phyloP scores from a whole-genome alignment of 1,140 invertebrate species.

The Hypsibius dujardini region DNA sequence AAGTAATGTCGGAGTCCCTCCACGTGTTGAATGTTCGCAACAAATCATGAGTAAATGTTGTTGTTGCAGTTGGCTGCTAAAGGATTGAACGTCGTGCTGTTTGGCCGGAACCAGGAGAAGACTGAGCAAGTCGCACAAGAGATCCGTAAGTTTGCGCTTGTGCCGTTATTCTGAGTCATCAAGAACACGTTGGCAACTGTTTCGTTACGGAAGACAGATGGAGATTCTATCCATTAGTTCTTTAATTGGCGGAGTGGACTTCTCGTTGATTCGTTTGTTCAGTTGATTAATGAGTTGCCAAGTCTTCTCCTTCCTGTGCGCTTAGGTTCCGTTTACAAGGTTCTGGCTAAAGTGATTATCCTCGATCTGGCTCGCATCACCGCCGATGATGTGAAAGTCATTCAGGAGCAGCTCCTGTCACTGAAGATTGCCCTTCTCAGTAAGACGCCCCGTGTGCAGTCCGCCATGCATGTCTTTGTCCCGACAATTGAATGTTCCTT shows the following conservation, averaged over 20 bases:
- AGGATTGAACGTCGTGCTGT: background rate
- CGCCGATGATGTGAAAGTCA: background rate
- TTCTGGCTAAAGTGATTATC: background rate
- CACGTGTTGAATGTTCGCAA: background rate
- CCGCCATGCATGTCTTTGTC: background rate
- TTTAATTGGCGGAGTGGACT: too few relatives aligned
- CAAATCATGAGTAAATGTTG: background rate
- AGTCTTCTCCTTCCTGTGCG: too few relatives aligned
- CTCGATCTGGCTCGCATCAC: background rate
- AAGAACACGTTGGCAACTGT: too few relatives aligned
- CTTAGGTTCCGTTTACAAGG: background rate
- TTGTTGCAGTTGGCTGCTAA: constrained; percentile 1
- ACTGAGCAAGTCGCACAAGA: constrained; percentile 1
- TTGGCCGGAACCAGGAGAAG: background rate
- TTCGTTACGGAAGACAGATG: too few relatives aligned
- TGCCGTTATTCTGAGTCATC: too few relatives aligned
- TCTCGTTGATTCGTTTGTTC: too few relatives aligned
- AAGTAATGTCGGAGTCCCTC: background rate
- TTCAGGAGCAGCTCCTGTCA: background rate
- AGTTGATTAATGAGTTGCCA: too few relatives aligned
- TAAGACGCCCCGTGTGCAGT: background rate
- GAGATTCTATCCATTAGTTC: too few relatives aligned
- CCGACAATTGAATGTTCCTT: background rate
- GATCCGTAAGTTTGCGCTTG: background rate
- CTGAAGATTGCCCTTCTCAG: constrained; percentile 5